Conservation (phyloP, 2,797 vertebrate genomes). For the Anguilla marmorata region DNA sequence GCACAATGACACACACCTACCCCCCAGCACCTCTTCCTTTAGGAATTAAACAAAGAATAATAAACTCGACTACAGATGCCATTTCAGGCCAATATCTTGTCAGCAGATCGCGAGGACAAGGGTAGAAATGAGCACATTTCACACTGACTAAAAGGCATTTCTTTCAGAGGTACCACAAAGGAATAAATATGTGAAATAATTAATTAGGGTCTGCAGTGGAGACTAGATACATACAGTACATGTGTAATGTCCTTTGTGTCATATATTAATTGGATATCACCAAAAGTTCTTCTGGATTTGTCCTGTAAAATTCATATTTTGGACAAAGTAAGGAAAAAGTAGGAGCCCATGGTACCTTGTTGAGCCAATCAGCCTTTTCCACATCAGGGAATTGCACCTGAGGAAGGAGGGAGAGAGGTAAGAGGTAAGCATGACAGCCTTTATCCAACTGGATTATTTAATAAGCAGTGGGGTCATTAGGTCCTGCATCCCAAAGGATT, state of each 20-base stretch:
- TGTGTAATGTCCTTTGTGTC: too few relatives aligned
- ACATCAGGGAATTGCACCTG: conserved; percentile 89
- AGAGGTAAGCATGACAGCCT: too few relatives aligned
- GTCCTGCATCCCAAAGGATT: background rate
- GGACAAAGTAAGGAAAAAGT: background rate
- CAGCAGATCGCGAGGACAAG: background rate
- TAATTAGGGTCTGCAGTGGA: background rate
- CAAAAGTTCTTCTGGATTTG: background rate
- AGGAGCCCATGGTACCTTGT: conserved; percentile 78
- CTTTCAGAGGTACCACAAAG: background rate
- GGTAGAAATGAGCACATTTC: background rate
- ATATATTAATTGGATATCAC: background rate
- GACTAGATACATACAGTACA: background rate
- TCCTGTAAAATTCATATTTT: background rate
- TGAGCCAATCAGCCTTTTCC: conserved; percentile 90
- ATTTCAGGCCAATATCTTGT: background rate
- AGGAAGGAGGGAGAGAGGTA: conserved; percentile 33
- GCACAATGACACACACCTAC: background rate
- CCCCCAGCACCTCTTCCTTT: background rate
- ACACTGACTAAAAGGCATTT: background rate
- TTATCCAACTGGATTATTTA: background rate
- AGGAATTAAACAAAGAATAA: background rate
- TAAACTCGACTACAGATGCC: background rate
- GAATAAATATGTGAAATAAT: background rate
- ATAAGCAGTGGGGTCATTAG: background rate